Base-by-base conservation (phyloP, 2,113 vertebrate species). In the Eubucco bourcierii region DNA sequence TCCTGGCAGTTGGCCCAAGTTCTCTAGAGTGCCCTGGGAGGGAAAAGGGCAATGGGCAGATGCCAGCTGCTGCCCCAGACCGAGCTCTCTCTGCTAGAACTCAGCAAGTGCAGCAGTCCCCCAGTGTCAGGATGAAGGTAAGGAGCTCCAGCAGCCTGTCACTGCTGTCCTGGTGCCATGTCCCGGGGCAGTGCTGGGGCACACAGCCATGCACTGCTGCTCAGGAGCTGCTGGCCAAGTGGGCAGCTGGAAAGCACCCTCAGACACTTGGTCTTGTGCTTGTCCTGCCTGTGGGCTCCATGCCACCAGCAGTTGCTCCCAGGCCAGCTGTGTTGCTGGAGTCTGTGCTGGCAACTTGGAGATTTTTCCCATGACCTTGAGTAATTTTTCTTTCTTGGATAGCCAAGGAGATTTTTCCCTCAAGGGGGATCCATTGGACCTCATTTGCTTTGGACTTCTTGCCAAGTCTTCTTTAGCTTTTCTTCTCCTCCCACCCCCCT, bases 61-160 rank as follows among this genome's bases (percentile, higher is more conserved):
- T 47, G 68, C 28, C 55, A 60, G 21, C 78, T 81, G 31, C 25
- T 56, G 82, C 15, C 78, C 17, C 81, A 84, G 83, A 31, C 73
- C 77, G 70, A 92, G 84, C 66, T 81, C 88, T 74, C 88, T 59
- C 60, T 86, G 28, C 78, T 94, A 93, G 68, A 92, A 73, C 47
- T 6, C 81, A 84, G 50, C 7, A 3, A 59, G 55, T 96, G 76
- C 9, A 91, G 94, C 90, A 85, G 76, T 86, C 50, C 76, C 82
- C 67, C 90, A 95, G 78, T 93, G 90, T 55, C 85, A 88, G 53
- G 82, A 94, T 66, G 91, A 92, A 96, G 94, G 94, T 96, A 96
- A 96, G 93, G 91, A 93, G 84, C 70, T 18, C 34, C 29, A 52
- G 29, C 68, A 52, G 87, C 33, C 64, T 73, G 65, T 86, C 46